phyloP scores from a whole-genome alignment of 2,113 vertebrate genomes.

The Genyomyrus donnyi region DNA sequence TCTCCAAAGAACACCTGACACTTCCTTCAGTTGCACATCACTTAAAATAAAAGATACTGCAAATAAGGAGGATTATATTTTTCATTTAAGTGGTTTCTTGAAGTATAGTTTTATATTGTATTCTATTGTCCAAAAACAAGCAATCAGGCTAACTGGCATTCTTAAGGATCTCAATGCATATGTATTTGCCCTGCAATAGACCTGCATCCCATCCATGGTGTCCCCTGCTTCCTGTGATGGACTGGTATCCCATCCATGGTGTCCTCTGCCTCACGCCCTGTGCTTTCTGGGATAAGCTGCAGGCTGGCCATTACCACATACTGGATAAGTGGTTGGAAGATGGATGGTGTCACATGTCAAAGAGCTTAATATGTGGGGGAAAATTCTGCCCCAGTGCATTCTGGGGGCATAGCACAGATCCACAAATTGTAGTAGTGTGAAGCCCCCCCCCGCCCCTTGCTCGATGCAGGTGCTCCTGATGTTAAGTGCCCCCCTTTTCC shows the following conservation, averaged over 20 bases:
- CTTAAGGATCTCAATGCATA: neutral
- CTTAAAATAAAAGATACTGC: neutral
- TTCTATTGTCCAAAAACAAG: neutral
- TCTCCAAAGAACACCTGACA: neutral
- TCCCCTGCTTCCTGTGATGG: neutral
- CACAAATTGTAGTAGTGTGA: neutral
- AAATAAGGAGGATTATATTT: neutral
- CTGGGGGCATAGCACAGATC: neutral
- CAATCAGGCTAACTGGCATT: neutral
- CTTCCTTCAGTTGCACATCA: neutral
- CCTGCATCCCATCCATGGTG: neutral
- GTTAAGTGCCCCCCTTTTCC: neutral
- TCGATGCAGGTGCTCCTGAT: neutral
- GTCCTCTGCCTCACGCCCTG: neutral
- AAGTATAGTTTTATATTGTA: neutral
- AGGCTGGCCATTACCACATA: neutral
- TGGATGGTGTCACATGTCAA: neutral
- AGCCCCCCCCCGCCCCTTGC: neutral
- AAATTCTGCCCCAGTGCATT: neutral
- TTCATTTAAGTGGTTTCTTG: neutral
- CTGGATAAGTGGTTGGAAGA: neutral
- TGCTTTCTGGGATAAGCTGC: neutral
- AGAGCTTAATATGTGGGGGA: neutral
- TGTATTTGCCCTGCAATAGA: neutral
- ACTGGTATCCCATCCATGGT: neutral